A percentile compares a stretch with the other conserved stretches of the same genome.
These are phyloP conservation scores for Leptodactylus fuscus DNA, from an alignment of 2,113 vertebrate genomes.

Conservation along the genomic window DNA sequence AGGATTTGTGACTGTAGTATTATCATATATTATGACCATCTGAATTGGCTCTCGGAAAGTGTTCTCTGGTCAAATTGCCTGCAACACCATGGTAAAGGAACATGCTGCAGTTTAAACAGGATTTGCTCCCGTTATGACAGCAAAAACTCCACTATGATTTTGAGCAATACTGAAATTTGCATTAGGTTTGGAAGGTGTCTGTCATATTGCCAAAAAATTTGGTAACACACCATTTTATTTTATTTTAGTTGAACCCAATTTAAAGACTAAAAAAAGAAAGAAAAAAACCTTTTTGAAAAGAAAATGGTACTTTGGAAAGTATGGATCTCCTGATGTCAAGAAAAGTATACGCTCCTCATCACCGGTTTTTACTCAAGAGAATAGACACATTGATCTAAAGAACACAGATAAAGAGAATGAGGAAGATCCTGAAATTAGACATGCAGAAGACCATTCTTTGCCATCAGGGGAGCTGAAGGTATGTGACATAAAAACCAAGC, in stretches of 20 bases:
- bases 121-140: too few relatives aligned
- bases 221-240: slow-evolving; percentile 21
- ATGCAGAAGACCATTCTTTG: neutral
- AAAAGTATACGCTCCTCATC: slow-evolving; percentile 13
- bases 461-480: neutral
- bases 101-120: too few relatives aligned
- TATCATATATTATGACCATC: too few relatives aligned
- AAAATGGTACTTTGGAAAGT: neutral
- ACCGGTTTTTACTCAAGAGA: neutral
- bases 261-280: slow-evolving; percentile 26
- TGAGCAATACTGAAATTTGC: neutral
- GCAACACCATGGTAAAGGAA: too few relatives aligned
- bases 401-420: neutral
- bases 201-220: neutral
- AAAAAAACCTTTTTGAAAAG: slow-evolving; percentile 5
- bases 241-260: slow-evolving; percentile 50
- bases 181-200: neutral
- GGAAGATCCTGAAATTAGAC: slow-evolving; percentile 3
- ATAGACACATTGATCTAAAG: neutral
- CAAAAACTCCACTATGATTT: too few relatives aligned
- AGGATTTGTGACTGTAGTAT: too few relatives aligned
- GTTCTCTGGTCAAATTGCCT: too few relatives aligned
- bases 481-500: neutral
- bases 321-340: neutral
- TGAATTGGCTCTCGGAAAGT: too few relatives aligned